Conservation (phyloP, 2,888 invertebrate species). For the Coecobrya sp. region DNA sequence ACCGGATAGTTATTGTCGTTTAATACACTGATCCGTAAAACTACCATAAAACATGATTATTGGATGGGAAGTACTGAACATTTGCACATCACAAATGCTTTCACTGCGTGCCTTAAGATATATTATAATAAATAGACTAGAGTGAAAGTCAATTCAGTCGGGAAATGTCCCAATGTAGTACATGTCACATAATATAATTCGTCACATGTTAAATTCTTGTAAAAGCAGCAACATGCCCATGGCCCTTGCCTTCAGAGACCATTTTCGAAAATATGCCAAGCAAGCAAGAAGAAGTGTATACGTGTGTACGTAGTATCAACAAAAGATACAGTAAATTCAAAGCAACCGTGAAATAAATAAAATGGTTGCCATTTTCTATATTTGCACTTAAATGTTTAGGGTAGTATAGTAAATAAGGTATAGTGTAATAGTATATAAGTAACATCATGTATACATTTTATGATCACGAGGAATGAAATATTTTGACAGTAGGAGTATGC, state of each 20-base stretch:
- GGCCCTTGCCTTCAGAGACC: slow-evolving; percentile 16
- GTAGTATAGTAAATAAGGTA: not conserved
- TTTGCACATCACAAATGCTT: not conserved
- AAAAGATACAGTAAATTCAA: not conserved
- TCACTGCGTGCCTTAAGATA: not conserved
- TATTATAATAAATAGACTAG: not conserved
- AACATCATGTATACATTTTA: not conserved
- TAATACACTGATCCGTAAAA: not conserved
- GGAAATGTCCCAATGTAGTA: slow-evolving; percentile 57
- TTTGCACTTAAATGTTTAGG: slow-evolving; percentile 11
- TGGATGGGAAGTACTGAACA: not conserved
- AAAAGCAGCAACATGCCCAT: slow-evolving; percentile 4
- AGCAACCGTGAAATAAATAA: not conserved
- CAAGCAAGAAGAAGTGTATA: slow-evolving; percentile 18
- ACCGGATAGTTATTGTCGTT: slow-evolving; percentile 18
- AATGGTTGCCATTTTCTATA: too few relatives aligned
- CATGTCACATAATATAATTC: slow-evolving; percentile 53
- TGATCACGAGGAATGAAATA: not conserved
- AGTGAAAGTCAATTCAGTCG: slow-evolving; percentile 54
- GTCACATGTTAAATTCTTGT: slow-evolving; percentile 24
- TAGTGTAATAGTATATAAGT: not conserved
- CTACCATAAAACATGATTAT: not conserved
- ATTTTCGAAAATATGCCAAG: slow-evolving; percentile 58
- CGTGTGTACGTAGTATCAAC: too few relatives aligned
- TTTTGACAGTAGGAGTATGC: not conserved